Evolutionary conservation across 2,113 vertebrate species (phyloP), one percentile per base, ranked within the genome.

Genomic region (Okapia johnstoni): DNA sequence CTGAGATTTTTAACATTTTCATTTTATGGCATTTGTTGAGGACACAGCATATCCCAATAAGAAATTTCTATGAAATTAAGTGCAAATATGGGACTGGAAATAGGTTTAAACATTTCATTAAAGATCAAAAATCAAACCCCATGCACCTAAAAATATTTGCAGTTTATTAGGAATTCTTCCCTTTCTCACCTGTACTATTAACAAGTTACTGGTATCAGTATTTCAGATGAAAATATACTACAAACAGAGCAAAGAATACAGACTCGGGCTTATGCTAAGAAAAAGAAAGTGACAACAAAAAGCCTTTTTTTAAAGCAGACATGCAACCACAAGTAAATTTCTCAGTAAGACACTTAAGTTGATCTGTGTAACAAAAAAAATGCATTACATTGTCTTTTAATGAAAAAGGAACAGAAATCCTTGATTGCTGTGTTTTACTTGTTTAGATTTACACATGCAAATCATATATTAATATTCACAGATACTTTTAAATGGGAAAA

Each of bases 271-370:
- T 95, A 61, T n/a, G 57, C 63, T 36, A 26, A 81, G 60, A 86
- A 28, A 57, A 90, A n/a, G 7, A 16, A 97, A 90, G 92, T 3
- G 36, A 95, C 77, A 77, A 30, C 46, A 80, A 77, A 96, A 96
- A 85, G 50, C 80, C 61, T 70, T 92, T 97, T 96, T 92, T 90
- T 48, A 94, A 96, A 93, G 92, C 63, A 96, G 90, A 97, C 97
- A 96, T 97, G 95, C 97, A 97, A 77, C 63, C 85, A 97, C 95
- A 97, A 88, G 90, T 90, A 96, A 90, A 91, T 94, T 96, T 98
- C 63, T 97, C 84, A 97, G 93, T 86, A 76, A 90, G 84, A 97
- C 92, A 93, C 57, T 92, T 94, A 87, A 73, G 86, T 95, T 76
- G 58, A 96, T 89, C 87, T 86, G 66, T 87, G 33, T 90, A 96